A percentile compares a stretch with the other conserved stretches of the same genome.
Conservation (phyloP, 2,797 vertebrate genomes). For the Myotis daubentonii region DNA sequence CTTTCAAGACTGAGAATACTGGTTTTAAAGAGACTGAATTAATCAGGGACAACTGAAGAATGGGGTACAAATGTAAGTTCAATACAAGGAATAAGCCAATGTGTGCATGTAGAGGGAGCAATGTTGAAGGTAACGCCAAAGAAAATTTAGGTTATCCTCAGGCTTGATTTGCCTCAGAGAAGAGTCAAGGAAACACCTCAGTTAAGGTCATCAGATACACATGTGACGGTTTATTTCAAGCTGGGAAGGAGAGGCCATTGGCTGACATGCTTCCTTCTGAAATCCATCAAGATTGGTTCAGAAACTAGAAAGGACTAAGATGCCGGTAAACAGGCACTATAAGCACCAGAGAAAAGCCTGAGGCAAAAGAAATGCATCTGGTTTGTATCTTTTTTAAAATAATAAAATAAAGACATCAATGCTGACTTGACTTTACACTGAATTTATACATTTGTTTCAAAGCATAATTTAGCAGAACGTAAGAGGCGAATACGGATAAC, state of each 20-base stretch:
- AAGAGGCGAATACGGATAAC: not conserved
- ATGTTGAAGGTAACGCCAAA: not conserved
- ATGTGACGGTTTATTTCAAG: not conserved
- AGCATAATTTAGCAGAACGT: not conserved
- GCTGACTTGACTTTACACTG: not conserved
- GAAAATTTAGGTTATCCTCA: not conserved
- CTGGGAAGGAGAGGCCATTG: not conserved
- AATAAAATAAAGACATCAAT: not conserved
- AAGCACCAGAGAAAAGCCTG: not conserved
- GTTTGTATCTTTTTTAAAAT: not conserved
- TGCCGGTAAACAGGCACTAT: not conserved
- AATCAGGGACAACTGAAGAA: not conserved
- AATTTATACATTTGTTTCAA: not conserved
- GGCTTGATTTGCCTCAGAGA: not conserved
- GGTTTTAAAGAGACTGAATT: not conserved
- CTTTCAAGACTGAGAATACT: not conserved
- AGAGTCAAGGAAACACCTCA: not conserved
- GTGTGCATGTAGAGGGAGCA: not conserved
- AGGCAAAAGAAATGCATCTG: constrained; percentile 1
- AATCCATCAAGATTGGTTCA: not conserved
- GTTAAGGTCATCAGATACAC: not conserved
- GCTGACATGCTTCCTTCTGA: not conserved
- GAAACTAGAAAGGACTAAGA: not conserved
- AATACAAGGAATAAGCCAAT: not conserved
- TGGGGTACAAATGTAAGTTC: not conserved